Conservation (phyloP, 2,113 vertebrate genomes). For the Nothobranchius kuhntae region DNA sequence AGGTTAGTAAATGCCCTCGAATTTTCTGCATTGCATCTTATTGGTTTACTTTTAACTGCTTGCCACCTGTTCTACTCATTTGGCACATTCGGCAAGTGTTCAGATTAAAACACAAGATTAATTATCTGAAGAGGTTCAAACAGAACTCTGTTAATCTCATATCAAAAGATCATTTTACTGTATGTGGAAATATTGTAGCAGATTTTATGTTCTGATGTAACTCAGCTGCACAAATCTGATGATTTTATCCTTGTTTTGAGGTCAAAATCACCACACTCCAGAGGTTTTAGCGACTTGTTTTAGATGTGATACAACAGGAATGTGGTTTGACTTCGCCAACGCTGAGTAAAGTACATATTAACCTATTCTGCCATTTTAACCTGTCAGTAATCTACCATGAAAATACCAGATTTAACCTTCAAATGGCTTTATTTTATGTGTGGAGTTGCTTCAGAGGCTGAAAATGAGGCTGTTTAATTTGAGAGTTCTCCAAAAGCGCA, state of each 20-base stretch:
- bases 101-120: neutral
- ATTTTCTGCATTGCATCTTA: neutral
- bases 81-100: neutral
- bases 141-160: neutral
- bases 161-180: neutral
- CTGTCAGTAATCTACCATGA: no score
- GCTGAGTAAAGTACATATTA: neutral
- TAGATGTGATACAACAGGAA: neutral
- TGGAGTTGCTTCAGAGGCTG: neutral
- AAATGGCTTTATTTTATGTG: neutral
- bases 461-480: no score
- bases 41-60: neutral
- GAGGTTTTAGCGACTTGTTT: no score
- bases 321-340: neutral
- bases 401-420: neutral
- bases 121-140: conserved; percentile 5
- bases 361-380: neutral
- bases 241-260: neutral
- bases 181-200: conserved; percentile 9
- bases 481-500: no score
- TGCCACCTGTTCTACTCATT: neutral
- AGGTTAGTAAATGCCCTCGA: neutral
- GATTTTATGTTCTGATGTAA: neutral
- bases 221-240: neutral
- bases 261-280: neutral